Conservation (phyloP, 2,113 vertebrate genomes). For the Platichthys stellatus region DNA sequence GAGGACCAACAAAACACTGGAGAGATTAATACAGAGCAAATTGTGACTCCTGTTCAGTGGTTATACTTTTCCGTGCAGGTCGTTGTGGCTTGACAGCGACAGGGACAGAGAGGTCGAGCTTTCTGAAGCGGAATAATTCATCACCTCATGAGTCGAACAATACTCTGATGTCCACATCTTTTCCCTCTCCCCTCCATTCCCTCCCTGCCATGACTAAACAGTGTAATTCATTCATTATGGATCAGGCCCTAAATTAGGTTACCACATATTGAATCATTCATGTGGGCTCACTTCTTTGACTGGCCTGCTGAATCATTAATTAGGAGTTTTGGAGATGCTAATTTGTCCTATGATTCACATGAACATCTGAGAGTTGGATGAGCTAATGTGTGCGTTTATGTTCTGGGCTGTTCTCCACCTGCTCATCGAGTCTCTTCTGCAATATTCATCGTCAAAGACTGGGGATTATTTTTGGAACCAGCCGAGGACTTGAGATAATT, state of each 20-base stretch:
- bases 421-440: not conserved
- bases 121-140: slow-evolving; percentile 42
- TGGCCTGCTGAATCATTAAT: slow-evolving; percentile 71
- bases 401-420: slow-evolving; percentile 7
- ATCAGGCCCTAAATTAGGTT: slow-evolving; percentile 72
- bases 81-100: slow-evolving; percentile 8
- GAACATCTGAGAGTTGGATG: slow-evolving; percentile 49
- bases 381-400: slow-evolving; percentile 11
- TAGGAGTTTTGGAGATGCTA: slow-evolving; percentile 64
- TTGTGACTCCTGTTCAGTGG: not conserved
- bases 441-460: slow-evolving; percentile 12
- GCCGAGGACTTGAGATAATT: not conserved
- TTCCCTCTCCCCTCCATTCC: slow-evolving; percentile 20
- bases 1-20: slow-evolving; percentile 14
- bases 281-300: slow-evolving; percentile 67
- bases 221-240: slow-evolving; percentile 71
- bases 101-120: slow-evolving; percentile 1
- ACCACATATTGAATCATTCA: slow-evolving; percentile 75
- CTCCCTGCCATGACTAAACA: slow-evolving; percentile 47
- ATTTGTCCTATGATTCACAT: slow-evolving; percentile 53
- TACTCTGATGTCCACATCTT: slow-evolving; percentile 35
- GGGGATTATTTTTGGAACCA: not conserved
- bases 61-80: not conserved
- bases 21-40: not conserved
- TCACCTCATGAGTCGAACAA: slow-evolving; percentile 19